Base-by-base conservation (phyloP, 2,113 vertebrate genomes). In the Anseranas semipalmata region DNA sequence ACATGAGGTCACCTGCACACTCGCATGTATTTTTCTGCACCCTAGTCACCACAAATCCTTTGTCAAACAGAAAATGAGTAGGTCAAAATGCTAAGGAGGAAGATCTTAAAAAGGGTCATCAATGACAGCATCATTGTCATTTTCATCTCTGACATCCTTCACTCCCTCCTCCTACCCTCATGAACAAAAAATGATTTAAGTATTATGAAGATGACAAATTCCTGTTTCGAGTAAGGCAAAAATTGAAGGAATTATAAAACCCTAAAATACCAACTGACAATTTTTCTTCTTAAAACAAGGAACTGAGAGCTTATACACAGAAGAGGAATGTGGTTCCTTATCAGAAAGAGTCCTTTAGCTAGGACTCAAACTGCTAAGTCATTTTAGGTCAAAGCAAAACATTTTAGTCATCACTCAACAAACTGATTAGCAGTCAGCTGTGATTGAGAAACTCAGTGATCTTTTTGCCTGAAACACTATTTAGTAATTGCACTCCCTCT, bases 311-410 rank as follows among this genome's bases (percentile, higher is more conserved):
- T 81, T 66, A 55, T 12, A 41, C 12, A 50, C 4, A 48, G 25
- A 84, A 62, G 8, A 77, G 2, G 2, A 81, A 77, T 24, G 37
- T 15, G 25, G 6, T 50, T 84, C 33, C 60, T 59, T 75, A 81
- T 81, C 63, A 87, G 37, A 88, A 79, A 58, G 15, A 56, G 15
- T 74, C 56, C 19, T 78, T 92, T 90, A 90, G 28, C 46, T 63
- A 59, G 73, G 39, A 43, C 27, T 94, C 68, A 93, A 96, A 90
- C 62, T 74, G 59, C 46, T 71, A 88, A 88, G 50, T 55, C n/a
- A 63, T 89, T 81, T 95, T 75, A 92, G 80, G 89, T 94, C 80
- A 96, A 87, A 92, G 52, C 37, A 95, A 95, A 95, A 67, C 46
- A 55, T 93, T 93, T 95, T 92, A 95, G 89, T 95, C 65, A 92